Conservation (phyloP, 2,797 vertebrate genomes). For the Rhinichthys osculus region DNA sequence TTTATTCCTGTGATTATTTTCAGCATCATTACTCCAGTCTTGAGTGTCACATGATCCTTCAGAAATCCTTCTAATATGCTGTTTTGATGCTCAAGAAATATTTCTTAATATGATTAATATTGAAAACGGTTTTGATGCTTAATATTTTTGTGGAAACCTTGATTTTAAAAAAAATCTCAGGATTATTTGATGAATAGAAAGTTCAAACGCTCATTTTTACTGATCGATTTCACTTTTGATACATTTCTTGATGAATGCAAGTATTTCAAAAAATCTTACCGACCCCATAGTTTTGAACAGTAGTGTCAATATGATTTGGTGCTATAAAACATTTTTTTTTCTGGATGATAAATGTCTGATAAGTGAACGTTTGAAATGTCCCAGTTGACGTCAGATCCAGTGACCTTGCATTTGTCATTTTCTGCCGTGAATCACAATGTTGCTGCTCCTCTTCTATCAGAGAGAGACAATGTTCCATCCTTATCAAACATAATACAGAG, state of each 20-base stretch:
- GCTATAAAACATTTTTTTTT: neutral
- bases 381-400: neutral
- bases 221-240: too few relatives aligned
- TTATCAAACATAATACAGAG: constrained; percentile 4
- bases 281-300: neutral
- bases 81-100: neutral
- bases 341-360: neutral
- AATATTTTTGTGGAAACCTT: neutral
- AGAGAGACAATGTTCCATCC: neutral
- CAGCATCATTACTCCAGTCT: neutral
- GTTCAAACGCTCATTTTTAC: neutral
- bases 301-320: neutral
- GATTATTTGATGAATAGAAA: neutral
- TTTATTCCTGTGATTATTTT: neutral
- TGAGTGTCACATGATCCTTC: neutral
- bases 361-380: neutral
- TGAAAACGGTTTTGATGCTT: neutral
- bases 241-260: too few relatives aligned
- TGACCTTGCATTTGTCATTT: neutral
- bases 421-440: neutral
- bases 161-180: neutral
- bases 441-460: neutral
- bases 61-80: neutral
- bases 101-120: neutral
- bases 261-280: neutral